Conservation (phyloP, 1,140 invertebrate species). For the Orius laevigatus region DNA sequence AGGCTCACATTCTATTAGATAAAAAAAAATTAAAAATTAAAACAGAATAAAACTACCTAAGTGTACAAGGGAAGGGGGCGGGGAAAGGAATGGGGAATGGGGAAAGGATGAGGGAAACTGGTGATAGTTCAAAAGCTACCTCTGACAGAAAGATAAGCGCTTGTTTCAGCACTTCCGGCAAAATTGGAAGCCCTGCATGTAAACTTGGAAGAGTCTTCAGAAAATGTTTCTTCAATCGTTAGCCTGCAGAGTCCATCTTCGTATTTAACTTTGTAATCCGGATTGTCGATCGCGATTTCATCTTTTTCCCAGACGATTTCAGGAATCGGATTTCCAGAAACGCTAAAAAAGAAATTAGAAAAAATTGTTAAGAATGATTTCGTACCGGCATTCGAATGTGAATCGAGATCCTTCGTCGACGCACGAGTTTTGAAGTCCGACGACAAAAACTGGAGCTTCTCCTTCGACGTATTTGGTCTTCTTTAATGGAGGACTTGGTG, state of each 20-base stretch:
- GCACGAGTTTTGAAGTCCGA: conserved; percentile 47
- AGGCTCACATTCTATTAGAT: conserved; percentile 38
- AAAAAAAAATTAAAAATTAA: conserved; percentile 3
- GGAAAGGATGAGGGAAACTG: neutral
- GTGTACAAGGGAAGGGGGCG: neutral
- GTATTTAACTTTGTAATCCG: conserved; percentile 38
- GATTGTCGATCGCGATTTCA: conserved; percentile 48
- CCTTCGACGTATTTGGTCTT: conserved; percentile 25
- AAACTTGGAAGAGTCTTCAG: conserved; percentile 66
- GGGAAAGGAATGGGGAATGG: neutral
- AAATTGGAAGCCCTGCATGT: conserved; percentile 53
- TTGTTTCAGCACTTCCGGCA: conserved; percentile 51
- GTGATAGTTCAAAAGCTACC: conserved; percentile 30
- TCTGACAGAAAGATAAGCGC: conserved; percentile 57
- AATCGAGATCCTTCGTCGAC: conserved; percentile 57
- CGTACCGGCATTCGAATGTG: conserved; percentile 40
- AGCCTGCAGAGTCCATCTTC: conserved; percentile 40
- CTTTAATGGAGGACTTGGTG: conserved; percentile 19
- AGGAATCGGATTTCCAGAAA: conserved; percentile 36
- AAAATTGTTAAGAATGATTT: conserved; percentile 4
- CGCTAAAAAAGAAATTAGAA: conserved; percentile 22
- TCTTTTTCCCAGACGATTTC: conserved; percentile 56
- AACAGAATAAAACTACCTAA: neutral
- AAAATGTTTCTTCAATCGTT: conserved; percentile 62
- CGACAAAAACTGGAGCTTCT: conserved; percentile 35